phyloP scores from a whole-genome alignment of 2,888 invertebrate genomes.

The Ochlodes sylvanus region DNA sequence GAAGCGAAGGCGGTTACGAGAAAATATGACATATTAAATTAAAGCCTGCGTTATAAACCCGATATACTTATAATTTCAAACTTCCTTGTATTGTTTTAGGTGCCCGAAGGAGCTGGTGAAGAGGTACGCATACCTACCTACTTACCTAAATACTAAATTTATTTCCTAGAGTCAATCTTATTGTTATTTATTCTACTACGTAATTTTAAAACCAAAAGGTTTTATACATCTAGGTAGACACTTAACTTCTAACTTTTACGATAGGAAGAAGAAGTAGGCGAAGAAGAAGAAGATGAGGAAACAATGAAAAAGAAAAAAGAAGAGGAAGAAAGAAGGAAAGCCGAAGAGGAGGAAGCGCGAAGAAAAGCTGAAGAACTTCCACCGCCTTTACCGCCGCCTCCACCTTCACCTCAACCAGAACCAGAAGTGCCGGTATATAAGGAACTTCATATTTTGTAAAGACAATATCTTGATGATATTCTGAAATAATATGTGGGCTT shows the following conservation, averaged over 20 bases:
- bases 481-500: not conserved
- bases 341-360: slow-evolving; percentile 71
- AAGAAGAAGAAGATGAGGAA: slow-evolving; percentile 76
- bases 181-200: too few species aligned
- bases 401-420: slow-evolving; percentile 73
- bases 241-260: not conserved
- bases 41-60: too few species aligned
- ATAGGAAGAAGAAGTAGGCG: slow-evolving; percentile 57
- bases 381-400: slow-evolving; percentile 74
- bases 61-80: not conserved
- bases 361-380: slow-evolving; percentile 74
- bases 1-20: too few species aligned
- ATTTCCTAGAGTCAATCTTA: too few species aligned
- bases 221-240: not conserved
- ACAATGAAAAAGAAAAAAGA: slow-evolving; percentile 60
- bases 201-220: too few species aligned
- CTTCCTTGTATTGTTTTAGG: slow-evolving; percentile 53
- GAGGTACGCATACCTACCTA: slow-evolving; percentile 55
- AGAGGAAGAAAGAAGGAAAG: slow-evolving; percentile 61
- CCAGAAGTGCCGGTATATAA: slow-evolving; percentile 63
- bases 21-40: too few species aligned
- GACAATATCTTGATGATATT: too few species aligned
- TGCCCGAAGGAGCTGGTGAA: slow-evolving; percentile 71
- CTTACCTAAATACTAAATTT: too few species aligned
- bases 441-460: too few species aligned